A percentile compares a stretch with the other conserved stretches of the same genome.
Conservation (phyloP, 2,113 vertebrate genomes). For the Clarias gariepinus region DNA sequence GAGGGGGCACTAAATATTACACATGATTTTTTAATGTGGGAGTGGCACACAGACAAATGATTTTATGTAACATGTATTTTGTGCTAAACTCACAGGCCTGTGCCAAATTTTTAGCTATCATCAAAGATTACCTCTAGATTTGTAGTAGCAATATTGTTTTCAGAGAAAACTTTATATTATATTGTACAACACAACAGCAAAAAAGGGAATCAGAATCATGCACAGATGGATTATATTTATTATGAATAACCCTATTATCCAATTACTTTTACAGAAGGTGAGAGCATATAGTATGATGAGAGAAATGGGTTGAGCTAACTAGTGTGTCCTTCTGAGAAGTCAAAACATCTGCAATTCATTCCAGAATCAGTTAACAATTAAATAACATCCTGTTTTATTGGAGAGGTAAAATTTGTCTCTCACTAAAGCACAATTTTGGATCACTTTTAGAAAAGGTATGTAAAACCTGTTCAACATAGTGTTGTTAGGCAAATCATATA, state of each 20-base stretch:
- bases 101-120: no score
- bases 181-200: no score
- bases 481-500: no score
- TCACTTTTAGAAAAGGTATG: neutral
- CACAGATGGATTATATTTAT: neutral
- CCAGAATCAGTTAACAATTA: neutral
- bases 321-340: neutral
- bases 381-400: neutral
- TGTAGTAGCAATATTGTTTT: no score
- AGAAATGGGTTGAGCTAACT: neutral
- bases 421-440: neutral
- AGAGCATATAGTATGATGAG: neutral
- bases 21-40: no score
- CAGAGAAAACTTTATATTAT: no score
- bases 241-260: neutral
- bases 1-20: no score
- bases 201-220: neutral
- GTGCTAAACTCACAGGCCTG: no score
- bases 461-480: no score
- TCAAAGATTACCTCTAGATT: neutral
- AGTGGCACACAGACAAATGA: no score
- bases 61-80: no score
- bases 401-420: neutral
- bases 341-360: neutral
- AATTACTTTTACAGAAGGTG: neutral